Conservation (phyloP, 2,113 vertebrate species). For the Zapornia atra region DNA sequence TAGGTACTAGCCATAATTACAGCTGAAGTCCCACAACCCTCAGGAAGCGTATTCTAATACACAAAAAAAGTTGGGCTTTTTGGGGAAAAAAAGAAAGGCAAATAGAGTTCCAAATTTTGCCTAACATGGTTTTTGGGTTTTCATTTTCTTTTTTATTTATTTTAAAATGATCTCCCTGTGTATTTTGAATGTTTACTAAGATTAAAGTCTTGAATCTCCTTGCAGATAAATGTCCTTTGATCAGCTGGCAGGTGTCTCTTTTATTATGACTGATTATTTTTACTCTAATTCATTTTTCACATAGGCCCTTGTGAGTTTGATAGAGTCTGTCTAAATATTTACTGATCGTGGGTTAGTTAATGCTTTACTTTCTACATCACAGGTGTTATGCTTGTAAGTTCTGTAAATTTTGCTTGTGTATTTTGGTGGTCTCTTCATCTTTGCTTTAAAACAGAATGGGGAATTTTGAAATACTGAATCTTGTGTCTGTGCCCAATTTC, state of each 20-base stretch:
- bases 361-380: background rate
- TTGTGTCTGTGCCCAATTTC: background rate
- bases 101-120: background rate
- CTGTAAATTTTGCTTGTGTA: background rate
- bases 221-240: background rate
- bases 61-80: background rate
- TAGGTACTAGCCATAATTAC: background rate
- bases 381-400: background rate
- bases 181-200: background rate
- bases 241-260: background rate
- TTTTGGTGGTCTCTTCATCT: background rate
- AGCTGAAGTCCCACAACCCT: background rate
- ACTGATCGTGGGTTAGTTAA: background rate
- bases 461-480: background rate
- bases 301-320: background rate
- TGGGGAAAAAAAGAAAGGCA: fast-evolving
- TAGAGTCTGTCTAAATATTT: background rate
- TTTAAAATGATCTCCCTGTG: background rate
- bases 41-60: background rate
- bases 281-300: background rate
- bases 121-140: background rate
- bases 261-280: background rate
- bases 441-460: background rate
- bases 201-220: background rate
- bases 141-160: background rate